These are phyloP conservation scores for Maconellicoccus hirsutus DNA, from an alignment of 1,140 invertebrate species.

Conservation along the genomic window DNA sequence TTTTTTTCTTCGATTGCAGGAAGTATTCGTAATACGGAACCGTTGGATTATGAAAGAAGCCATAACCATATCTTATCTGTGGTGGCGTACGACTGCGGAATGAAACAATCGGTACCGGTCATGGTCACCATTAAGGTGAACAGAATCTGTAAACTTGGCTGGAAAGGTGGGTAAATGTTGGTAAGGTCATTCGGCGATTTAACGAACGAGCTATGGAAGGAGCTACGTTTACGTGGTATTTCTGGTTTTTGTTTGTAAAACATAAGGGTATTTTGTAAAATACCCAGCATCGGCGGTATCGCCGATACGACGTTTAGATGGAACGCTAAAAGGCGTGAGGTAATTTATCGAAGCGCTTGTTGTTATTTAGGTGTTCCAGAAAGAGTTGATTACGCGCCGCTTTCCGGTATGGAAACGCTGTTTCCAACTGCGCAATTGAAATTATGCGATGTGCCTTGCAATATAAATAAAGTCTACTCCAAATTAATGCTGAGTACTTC, in stretches of 20 bases:
- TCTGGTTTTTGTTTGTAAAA: too few relatives aligned
- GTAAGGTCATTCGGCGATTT: too few relatives aligned
- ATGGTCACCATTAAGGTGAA: conserved; percentile 90
- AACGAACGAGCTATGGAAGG: background rate
- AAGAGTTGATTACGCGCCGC: conserved; percentile 80
- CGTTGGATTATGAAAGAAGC: conserved; percentile 76
- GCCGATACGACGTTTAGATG: too few relatives aligned
- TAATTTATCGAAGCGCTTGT: background rate
- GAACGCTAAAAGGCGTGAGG: background rate
- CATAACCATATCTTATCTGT: conserved; percentile 94
- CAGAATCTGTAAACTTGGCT: conserved; percentile 56
- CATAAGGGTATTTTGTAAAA: too few relatives aligned
- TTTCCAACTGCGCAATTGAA: conserved; percentile 77
- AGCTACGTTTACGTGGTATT: background rate
- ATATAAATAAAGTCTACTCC: conserved; percentile 46
- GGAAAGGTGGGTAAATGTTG: conserved; percentile 51
- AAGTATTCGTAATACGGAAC: conserved; percentile 79
- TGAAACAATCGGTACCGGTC: conserved; percentile 70
- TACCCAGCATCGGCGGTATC: too few relatives aligned
- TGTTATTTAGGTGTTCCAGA: conserved; percentile 57
- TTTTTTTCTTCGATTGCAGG: conserved; percentile 38
- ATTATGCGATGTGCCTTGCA: conserved; percentile 75
- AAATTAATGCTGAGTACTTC: conserved; percentile 60
- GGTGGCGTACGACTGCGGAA: conserved; percentile 91
- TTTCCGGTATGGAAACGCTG: conserved; percentile 60